Evolutionary conservation across 2,797 vertebrate genomes (phyloP).

Genomic region (Malurus leucopterus): DNA sequence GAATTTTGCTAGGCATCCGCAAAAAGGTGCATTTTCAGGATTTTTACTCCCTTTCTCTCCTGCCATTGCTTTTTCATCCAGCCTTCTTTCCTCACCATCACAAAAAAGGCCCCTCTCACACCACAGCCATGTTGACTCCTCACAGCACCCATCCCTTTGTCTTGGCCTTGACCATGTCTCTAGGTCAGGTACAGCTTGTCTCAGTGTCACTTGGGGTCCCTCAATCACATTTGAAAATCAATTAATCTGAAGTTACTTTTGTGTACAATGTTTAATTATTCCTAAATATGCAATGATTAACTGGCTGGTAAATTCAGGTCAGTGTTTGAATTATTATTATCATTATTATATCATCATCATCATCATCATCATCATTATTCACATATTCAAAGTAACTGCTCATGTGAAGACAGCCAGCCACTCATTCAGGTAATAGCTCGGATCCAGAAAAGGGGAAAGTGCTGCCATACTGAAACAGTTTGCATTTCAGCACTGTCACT

Average conservation of each 20-base stretch:
- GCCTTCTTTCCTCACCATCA: neutral
- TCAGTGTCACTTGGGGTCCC: neutral
- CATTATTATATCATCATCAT: neutral
- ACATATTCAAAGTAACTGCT: neutral
- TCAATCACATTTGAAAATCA: neutral
- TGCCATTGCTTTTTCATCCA: neutral
- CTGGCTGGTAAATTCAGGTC: neutral
- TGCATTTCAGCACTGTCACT: neutral
- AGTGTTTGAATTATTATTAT: neutral
- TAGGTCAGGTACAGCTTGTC: neutral
- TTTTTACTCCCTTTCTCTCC: neutral
- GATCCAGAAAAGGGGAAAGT: neutral
- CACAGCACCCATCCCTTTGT: too few relatives aligned
- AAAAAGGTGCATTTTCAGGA: neutral
- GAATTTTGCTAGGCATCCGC: neutral
- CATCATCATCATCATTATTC: neutral
- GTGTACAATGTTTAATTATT: neutral
- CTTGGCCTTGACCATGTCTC: fast-evolving
- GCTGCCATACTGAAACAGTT: neutral
- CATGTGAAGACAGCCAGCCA: neutral
- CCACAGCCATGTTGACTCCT: neutral
- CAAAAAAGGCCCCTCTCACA: neutral
- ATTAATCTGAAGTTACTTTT: neutral
- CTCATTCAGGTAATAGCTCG: neutral
- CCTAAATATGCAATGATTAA: neutral